phyloP scores from a whole-genome alignment of 2,797 vertebrate species.

The Siniperca undulata region DNA sequence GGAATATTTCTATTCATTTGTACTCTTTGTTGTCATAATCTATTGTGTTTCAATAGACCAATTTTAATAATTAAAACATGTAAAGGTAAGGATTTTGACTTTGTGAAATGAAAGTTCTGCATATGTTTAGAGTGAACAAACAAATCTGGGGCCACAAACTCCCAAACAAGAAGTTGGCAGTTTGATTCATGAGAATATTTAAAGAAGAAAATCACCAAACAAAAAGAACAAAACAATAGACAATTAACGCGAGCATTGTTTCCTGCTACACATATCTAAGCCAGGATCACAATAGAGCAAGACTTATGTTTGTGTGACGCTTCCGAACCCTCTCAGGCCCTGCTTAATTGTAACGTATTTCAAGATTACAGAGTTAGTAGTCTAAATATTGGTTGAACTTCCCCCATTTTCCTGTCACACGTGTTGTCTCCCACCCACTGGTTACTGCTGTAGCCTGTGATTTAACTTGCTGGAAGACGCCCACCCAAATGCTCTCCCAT shows the following conservation, averaged over 20 bases:
- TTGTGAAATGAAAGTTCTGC: conserved; percentile 19
- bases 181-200: conserved; percentile 8
- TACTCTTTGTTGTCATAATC: conserved; percentile 90
- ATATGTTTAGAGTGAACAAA: conserved; percentile 13
- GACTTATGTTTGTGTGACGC: conserved; percentile 3
- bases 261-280: not conserved
- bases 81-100: conserved; percentile 74
- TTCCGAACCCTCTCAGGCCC: conserved; percentile 8
- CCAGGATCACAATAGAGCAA: conserved; percentile 1
- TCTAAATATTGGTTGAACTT: conserved; percentile 62
- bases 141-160: not conserved
- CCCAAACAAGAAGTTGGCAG: not conserved
- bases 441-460: conserved; percentile 58
- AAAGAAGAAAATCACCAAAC: not conserved
- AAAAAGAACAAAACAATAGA: conserved; percentile 12
- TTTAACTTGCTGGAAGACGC: conserved; percentile 46
- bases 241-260: conserved; percentile 1
- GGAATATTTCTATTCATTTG: conserved; percentile 87
- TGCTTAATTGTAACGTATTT: conserved; percentile 27
- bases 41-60: conserved; percentile 89
- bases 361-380: conserved; percentile 52
- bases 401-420: conserved; percentile 51
- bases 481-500: conserved; percentile 47
- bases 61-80: conserved; percentile 90
- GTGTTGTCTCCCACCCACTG: conserved; percentile 55